Percentiles rank a stretch among this genome's conserved stretches.
These are phyloP conservation scores for Adelphocoris suturalis DNA, from an alignment of 2,888 invertebrate genomes.

Conservation along the genomic window DNA sequence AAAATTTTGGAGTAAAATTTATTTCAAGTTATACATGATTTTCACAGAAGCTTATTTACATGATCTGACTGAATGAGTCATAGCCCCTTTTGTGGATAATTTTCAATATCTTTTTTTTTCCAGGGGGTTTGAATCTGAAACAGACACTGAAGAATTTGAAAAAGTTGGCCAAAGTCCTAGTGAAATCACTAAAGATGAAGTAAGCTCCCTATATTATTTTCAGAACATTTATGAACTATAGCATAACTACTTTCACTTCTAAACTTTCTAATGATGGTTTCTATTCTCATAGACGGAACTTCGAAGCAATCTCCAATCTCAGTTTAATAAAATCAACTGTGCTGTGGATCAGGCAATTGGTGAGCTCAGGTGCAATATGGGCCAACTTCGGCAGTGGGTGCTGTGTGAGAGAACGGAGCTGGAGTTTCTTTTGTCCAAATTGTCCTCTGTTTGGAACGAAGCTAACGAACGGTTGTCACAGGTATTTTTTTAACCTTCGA, in stretches of 20 bases:
- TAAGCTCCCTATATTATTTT: not conserved
- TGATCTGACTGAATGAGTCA: too few species aligned
- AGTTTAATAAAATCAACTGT: constrained; percentile 66
- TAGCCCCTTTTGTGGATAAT: too few species aligned
- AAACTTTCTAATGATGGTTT: not conserved
- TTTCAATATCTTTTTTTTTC: constrained; percentile 73
- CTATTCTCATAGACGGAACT: constrained; percentile 54
- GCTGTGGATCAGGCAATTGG: constrained; percentile 72
- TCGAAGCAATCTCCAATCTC: constrained; percentile 54
- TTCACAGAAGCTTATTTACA: too few species aligned
- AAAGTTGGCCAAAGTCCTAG: constrained; percentile 82
- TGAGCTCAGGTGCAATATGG: constrained; percentile 73
- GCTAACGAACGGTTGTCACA: constrained; percentile 71
- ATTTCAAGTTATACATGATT: too few species aligned
- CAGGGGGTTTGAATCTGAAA: constrained; percentile 89
- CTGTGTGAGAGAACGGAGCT: constrained; percentile 74
- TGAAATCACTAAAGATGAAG: constrained; percentile 72
- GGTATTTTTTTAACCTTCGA: constrained; percentile 50
- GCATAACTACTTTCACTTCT: not conserved
- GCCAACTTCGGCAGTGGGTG: constrained; percentile 74
- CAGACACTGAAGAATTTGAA: constrained; percentile 91
- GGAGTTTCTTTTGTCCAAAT: constrained; percentile 72
- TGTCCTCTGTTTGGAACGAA: constrained; percentile 72
- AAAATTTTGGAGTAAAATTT: not conserved
- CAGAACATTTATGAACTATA: too few species aligned